These are phyloP conservation scores for Amiota mariae DNA, from an alignment of 2,888 invertebrate species.

Conservation along the genomic window DNA sequence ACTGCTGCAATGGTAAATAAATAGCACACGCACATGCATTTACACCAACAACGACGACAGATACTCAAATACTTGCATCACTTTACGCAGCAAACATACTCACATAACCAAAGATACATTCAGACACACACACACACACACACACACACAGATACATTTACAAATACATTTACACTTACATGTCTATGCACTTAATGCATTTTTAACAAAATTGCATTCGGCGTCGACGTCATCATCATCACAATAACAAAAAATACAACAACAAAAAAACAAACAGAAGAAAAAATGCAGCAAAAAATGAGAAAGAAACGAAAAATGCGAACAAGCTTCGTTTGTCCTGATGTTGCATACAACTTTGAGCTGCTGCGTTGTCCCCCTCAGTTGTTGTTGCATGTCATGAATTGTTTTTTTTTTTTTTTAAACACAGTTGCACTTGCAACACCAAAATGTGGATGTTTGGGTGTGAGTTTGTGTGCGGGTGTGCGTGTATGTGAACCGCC, in stretches of 20 bases:
- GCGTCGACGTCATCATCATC: constrained; percentile 40
- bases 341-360: constrained; percentile 7
- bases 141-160: constrained; percentile 36
- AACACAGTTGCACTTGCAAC: too few species aligned
- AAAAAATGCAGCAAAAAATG: constrained; percentile 30
- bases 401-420: not conserved
- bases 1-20: too few species aligned
- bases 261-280: too few species aligned
- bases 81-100: not conserved
- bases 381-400: constrained; percentile 3
- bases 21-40: not conserved
- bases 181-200: constrained; percentile 58
- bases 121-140: constrained; percentile 38
- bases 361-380: not conserved
- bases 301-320: constrained; percentile 3
- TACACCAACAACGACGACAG: constrained; percentile 1
- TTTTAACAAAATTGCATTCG: constrained; percentile 69
- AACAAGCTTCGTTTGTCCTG: too few species aligned
- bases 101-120: not conserved
- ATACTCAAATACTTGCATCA: constrained; percentile 10
- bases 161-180: constrained; percentile 34
- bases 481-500: constrained; percentile 45
- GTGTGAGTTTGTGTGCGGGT: constrained; percentile 28
- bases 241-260: constrained; percentile 31
- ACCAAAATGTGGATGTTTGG: constrained; percentile 36